phyloP scores from a whole-genome alignment of 2,113 vertebrate species.

The Fulica atra region DNA sequence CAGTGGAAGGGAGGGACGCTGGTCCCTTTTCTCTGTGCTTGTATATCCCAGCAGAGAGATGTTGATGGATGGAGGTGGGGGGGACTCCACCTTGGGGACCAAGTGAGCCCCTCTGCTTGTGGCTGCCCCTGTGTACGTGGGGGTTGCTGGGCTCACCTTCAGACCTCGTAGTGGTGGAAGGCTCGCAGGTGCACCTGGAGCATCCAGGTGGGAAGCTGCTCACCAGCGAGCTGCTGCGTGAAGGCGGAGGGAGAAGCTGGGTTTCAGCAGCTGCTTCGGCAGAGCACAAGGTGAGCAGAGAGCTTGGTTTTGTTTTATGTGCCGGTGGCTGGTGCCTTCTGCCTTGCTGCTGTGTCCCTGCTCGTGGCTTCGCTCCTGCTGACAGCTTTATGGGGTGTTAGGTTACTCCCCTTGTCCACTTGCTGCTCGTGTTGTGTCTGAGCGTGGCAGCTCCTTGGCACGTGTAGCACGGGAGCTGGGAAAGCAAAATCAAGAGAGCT shows the following conservation, averaged over 20 bases:
- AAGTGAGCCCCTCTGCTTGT: accelerated
- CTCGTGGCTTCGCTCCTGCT: accelerated
- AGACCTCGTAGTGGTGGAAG: neutral
- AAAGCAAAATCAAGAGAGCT: neutral
- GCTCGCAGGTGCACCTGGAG: neutral
- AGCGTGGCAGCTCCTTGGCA: neutral
- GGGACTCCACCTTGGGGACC: neutral
- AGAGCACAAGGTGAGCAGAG: neutral
- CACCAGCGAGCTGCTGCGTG: accelerated
- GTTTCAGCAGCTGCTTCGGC: neutral
- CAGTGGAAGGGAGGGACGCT: neutral
- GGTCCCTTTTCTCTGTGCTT: neutral
- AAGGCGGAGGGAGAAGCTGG: neutral
- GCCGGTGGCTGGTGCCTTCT: neutral
- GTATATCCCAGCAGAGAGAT: neutral
- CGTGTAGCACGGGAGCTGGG: neutral
- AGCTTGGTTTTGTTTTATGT: neutral
- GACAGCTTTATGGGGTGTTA: neutral
- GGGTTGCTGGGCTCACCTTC: neutral
- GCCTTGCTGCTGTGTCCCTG: neutral
- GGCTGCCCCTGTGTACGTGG: neutral
- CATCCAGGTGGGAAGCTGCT: neutral
- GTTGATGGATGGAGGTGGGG: neutral
- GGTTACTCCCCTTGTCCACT: neutral
- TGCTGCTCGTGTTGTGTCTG: accelerated